phyloP scores from a whole-genome alignment of 2,888 invertebrate species.

The Xestia xanthographa region DNA sequence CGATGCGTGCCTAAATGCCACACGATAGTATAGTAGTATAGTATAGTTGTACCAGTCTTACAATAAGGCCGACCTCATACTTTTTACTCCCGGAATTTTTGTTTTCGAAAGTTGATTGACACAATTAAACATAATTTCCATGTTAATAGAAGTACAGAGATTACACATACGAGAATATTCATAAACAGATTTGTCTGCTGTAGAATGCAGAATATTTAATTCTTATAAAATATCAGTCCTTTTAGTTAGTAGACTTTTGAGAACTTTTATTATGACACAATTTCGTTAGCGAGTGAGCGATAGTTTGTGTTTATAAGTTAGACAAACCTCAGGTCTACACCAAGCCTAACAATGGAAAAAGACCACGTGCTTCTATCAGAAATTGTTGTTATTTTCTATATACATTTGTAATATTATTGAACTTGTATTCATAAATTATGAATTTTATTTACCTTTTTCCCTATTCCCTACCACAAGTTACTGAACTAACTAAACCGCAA shows the following conservation, averaged over 20 bases:
- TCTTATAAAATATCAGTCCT: neutral
- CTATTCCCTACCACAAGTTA: constrained; percentile 28
- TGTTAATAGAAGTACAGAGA: neutral
- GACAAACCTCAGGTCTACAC: neutral
- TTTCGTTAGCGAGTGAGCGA: neutral
- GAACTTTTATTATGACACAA: neutral
- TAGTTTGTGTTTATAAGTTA: neutral
- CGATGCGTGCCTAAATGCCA: constrained; percentile 58
- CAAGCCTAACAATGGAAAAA: neutral
- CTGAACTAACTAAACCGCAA: constrained; percentile 23
- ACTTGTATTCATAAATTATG: neutral
- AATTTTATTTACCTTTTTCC: constrained; percentile 43
- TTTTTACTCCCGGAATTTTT: neutral
- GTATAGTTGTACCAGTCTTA: constrained; percentile 60
- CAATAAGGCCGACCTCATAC: constrained; percentile 34
- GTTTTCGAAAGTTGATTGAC: neutral
- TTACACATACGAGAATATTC: neutral
- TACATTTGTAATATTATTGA: constrained; percentile 20
- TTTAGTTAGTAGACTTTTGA: neutral
- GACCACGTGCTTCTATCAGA: neutral
- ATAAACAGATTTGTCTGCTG: neutral
- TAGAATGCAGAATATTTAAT: neutral
- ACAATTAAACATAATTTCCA: neutral
- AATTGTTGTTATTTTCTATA: constrained; percentile 24
- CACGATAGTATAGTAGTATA: constrained; percentile 39